Base-by-base conservation (phyloP, 1,140 invertebrate species). In the Sinella curviseta region DNA sequence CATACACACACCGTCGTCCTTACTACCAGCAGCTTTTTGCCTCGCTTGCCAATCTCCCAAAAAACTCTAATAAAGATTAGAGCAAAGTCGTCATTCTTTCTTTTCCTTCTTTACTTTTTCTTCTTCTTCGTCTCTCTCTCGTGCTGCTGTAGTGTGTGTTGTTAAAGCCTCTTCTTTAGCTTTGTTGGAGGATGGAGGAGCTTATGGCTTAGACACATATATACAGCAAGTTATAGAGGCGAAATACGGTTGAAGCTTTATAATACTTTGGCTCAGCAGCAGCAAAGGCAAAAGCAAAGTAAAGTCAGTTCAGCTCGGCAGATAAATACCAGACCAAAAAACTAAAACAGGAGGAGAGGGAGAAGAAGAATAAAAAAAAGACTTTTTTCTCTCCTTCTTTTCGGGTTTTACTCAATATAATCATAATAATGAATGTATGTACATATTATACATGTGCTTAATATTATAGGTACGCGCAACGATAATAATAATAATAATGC, bases 61-160 rank as follows among this genome's bases (percentile, higher is more conserved):
- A 75, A 70, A 82, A 80, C 78, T 82, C 81, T 82, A 80, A 82
- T 82, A 82, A 82, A 82, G 81, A 82, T 82, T 82, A 82, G 70
- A 80, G 30, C 67, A 77, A 78, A 76, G 60, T 74, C 33, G 54
- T 70, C 65, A 70, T 70, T 70, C 65, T 70, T 70, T 70, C 65
- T 8, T 70, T 48, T 70, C 65, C 24, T 60, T 17, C 55, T 70
- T 70, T 70, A 17, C 31, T 70, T 33, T 24, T 70, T 70, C 65
- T 30, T 70, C 65, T 70, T 70, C 65, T 33, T 30, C 24, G 65
- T 30, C 55, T 60, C 24, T 60, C n/a, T 12, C 55, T 60, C 24
- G 39, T 48, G 17, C 17, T 48, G 39, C 17, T 48, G 39, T 48
- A 48, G 39, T 24, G 8, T 48, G 20, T 8, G 8, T 48, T 48